Conservation (phyloP, 2,113 vertebrate genomes). For the Cinclus mexicanus region DNA sequence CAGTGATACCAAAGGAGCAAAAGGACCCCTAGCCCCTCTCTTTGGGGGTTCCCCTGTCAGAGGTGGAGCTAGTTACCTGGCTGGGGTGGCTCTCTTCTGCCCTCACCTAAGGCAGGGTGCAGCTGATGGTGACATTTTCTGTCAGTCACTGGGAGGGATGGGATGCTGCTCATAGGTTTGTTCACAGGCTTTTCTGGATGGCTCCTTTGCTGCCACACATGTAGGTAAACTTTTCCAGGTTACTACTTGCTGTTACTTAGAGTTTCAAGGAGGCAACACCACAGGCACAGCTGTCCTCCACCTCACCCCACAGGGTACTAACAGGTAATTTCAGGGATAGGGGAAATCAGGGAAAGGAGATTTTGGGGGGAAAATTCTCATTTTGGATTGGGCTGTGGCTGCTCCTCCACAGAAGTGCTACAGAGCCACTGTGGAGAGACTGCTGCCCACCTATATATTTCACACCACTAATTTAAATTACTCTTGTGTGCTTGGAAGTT, state of each 20-base stretch:
- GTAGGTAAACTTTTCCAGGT: not conserved
- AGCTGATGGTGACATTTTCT: not conserved
- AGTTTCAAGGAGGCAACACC: not conserved
- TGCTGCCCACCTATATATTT: not conserved
- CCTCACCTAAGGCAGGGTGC: not conserved
- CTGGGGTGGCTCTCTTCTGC: not conserved
- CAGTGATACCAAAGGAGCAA: not conserved
- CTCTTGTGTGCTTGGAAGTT: not conserved
- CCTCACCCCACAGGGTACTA: not conserved
- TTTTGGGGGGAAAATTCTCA: not conserved
- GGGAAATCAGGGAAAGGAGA: not conserved
- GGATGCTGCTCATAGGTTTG: not conserved
- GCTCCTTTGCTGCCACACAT: not conserved
- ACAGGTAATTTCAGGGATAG: not conserved
- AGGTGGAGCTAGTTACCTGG: not conserved
- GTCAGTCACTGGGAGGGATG: not conserved
- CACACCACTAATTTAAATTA: not conserved
- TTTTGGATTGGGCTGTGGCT: not conserved
- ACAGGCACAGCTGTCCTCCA: not conserved
- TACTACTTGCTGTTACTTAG: not conserved
- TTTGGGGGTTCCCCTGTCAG: not conserved
- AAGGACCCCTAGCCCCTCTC: accelerated
- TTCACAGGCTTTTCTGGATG: not conserved
- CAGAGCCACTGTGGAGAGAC: not conserved
- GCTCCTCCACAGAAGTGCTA: not conserved